Evolutionary conservation across 1,140 invertebrate genomes (phyloP), one percentile per base, ranked within the genome.

Genomic region (Neodiprion fabricii): DNA sequence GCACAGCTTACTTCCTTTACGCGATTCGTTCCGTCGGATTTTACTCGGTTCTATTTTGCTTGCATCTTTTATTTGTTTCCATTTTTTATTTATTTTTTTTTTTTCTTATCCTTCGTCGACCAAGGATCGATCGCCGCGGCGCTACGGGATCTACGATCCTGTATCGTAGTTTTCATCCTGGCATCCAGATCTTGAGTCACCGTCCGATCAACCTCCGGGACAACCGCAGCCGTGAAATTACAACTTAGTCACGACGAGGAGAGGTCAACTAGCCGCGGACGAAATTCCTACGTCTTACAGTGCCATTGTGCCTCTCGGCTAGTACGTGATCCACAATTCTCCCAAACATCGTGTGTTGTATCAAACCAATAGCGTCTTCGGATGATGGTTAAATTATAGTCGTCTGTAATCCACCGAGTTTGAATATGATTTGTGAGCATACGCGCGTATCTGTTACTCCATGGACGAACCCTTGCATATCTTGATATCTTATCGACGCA

Each of bases 151-250:
- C 28, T 40, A 40, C 28, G 28, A 40, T 40, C 28, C 5, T 40
- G 28, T 40, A 1, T 5, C n/a, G 9, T 61, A 12, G 53, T 61
- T 61, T 11, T 17, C 53, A 61, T 61, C 53, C 53, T 61, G 53
- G n/a, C 53, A 61, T 61, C 53, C 53, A 17, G 11, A 61, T 61
- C 53, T 61, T 61, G 11, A 8, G 53, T 61, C 53, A 14, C 53
- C 53, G 28, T 40, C 53, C 11, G 53, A 61, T 17, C 28, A 40
- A 40, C 28, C 28, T 40, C 28, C 28, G 28, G 5, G 28, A 40
- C 28, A 40, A 40, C 28, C 28, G n/a, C 40, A 47, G 71, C 48
- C 75, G 73, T 79, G 10, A 79, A 79, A 79, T 79, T 66, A 7
- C 67, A 28, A 72, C 65, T 79, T 70, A 14, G 69, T 76, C 74